Conservation (phyloP, 2,888 invertebrate genomes). For the Lycia hirtaria region DNA sequence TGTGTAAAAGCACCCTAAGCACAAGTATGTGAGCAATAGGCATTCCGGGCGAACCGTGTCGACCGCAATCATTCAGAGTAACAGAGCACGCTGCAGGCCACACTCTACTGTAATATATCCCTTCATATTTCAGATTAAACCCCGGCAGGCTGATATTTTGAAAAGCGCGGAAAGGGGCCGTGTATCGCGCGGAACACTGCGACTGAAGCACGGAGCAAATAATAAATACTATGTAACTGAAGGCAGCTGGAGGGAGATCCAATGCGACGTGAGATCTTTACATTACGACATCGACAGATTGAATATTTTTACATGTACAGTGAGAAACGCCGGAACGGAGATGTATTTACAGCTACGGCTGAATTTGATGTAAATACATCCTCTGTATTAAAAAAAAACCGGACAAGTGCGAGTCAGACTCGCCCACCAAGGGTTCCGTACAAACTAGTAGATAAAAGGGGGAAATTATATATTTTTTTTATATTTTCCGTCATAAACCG, state of each 20-base stretch:
- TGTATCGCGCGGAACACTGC: no score
- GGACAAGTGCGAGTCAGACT: no score
- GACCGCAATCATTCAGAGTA: constrained; percentile 50
- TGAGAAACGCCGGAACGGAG: constrained; percentile 27
- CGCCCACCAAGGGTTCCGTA: no score
- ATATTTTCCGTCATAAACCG: no score
- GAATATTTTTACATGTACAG: constrained; percentile 52
- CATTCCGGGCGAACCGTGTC: constrained; percentile 41
- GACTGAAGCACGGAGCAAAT: no score
- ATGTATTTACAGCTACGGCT: background rate
- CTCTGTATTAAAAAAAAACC: no score
- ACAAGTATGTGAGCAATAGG: constrained; percentile 25
- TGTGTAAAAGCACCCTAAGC: no score
- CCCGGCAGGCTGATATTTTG: constrained; percentile 40
- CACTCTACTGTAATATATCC: constrained; percentile 43
- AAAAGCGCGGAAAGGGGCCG: constrained; percentile 42
- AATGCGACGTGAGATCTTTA: constrained; percentile 51
- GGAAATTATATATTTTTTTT: no score
- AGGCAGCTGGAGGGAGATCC: constrained; percentile 48
- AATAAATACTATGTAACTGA: constrained; percentile 43
- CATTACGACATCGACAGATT: constrained; percentile 46
- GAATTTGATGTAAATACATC: constrained; percentile 15
- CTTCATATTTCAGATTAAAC: constrained; percentile 50
- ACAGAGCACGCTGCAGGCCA: constrained; percentile 42
- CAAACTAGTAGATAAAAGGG: no score